Base-by-base conservation (phyloP, 2,888 invertebrate genomes). In the Tipula helvola region DNA sequence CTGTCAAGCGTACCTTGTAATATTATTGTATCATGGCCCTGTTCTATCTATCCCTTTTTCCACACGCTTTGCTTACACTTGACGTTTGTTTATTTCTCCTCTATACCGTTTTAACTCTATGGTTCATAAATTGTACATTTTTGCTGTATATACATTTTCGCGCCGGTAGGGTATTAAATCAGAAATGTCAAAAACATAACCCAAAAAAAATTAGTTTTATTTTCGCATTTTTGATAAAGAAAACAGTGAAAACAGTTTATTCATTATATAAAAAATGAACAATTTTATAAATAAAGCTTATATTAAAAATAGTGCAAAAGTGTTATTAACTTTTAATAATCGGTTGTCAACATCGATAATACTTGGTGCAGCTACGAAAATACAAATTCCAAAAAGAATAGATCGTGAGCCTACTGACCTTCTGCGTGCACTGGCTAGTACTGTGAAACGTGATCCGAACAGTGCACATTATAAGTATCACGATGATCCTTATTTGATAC, bases 401-500 rank as follows among this genome's bases (percentile, higher is more conserved):
- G 93, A 93, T 57, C 93, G 98, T 89, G 93, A 95, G 0, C 94
- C 97, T 0, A 97, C 97, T 0, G 97, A 97, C 90, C 94, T 98
- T 87, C 91, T 98, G 86, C 93, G 94, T 91, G 97, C 97, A 2
- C 91, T 98, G 87, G 95, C 96, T 83, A 93, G 93, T 87, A 97
- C 97, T 0, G 94, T 97, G 5, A 93, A 94, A n/a, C 92, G 94
- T 83, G 98, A 98, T 91, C 94, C 94, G 3, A 97, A 97, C 0
- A 97, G 97, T n/a, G 93, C 97, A 3, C 96, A 96, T 90, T 98
- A 96, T 90, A 96, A 96, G 90, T 98, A 95, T 90, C 96, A 97
- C 89, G 98, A 98, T 93, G 98, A 98, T 92, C 98, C 98, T 0
- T 97, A 93, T 89, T 92, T 98, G 16, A 95, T 95, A 88, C 98